phyloP scores from a whole-genome alignment of 2,797 vertebrate species.

The Pagetopsis macropterus region DNA sequence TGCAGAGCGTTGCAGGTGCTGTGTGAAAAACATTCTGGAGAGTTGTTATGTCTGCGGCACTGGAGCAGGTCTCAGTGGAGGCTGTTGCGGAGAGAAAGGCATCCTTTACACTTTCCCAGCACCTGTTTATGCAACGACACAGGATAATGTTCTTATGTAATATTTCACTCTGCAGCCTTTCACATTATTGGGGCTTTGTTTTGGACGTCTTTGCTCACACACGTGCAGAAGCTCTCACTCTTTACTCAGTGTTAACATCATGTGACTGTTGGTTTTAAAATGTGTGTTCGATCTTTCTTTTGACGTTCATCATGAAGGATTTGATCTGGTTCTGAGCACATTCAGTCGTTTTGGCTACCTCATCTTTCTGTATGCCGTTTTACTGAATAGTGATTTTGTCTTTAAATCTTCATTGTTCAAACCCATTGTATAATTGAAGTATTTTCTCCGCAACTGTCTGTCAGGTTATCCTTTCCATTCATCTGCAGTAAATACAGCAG shows the following conservation, averaged over 20 bases:
- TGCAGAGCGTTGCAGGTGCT: neutral
- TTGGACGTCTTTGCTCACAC: neutral
- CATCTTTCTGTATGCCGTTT: neutral
- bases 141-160: constrained; percentile 28
- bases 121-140: constrained; percentile 29
- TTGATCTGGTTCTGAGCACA: neutral
- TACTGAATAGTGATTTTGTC: neutral
- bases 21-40: neutral
- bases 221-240: neutral
- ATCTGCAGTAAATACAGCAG: neutral
- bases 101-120: constrained; percentile 38
- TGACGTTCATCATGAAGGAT: neutral
- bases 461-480: neutral
- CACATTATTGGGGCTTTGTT: neutral
- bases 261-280: neutral
- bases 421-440: neutral
- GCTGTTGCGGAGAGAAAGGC: constrained; percentile 14
- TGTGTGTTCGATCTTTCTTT: neutral
- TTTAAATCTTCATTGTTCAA: neutral
- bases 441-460: neutral
- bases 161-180: constrained; percentile 12
- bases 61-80: constrained; percentile 2
- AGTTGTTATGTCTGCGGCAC: constrained; percentile 15
- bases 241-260: too few species aligned
- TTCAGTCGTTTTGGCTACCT: neutral